Percentiles rank a stretch among this genome's conserved stretches.
These are phyloP conservation scores for Cepaea nemoralis DNA, from an alignment of 1,140 invertebrate species.

Conservation along the genomic window DNA sequence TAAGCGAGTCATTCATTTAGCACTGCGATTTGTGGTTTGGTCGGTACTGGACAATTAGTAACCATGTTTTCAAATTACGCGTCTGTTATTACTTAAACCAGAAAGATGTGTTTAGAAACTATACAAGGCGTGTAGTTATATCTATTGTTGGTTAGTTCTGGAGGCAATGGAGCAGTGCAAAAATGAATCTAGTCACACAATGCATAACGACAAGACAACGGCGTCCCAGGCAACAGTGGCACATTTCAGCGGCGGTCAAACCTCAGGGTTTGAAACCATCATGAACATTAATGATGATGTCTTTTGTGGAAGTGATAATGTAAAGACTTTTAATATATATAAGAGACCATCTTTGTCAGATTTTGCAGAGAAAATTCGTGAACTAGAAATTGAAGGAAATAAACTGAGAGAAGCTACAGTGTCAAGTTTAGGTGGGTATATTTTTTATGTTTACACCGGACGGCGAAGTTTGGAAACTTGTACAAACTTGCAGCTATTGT, in stretches of 20 bases:
- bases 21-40: too few species aligned
- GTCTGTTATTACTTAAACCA: too few species aligned
- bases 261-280: neutral
- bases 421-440: constrained; percentile 39
- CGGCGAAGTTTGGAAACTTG: too few species aligned
- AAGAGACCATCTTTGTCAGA: constrained; percentile 47
- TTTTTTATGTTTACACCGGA: neutral
- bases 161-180: too few species aligned
- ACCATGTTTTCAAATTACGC: too few species aligned
- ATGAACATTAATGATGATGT: constrained; percentile 1
- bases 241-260: neutral
- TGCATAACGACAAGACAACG: neutral
- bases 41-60: too few species aligned
- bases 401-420: constrained; percentile 54
- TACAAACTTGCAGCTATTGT: too few species aligned
- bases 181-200: neutral
- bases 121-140: too few species aligned
- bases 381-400: constrained; percentile 62
- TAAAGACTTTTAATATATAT: neutral
- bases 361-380: constrained; percentile 58
- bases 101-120: too few species aligned
- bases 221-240: constrained; percentile 28
- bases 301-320: neutral
- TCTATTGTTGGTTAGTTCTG: too few species aligned
- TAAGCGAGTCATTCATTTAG: too few species aligned